Percentiles rank a stretch among this genome's conserved stretches.
Conservation (phyloP, 1,140 invertebrate genomes). For the Argopecten irradians region DNA sequence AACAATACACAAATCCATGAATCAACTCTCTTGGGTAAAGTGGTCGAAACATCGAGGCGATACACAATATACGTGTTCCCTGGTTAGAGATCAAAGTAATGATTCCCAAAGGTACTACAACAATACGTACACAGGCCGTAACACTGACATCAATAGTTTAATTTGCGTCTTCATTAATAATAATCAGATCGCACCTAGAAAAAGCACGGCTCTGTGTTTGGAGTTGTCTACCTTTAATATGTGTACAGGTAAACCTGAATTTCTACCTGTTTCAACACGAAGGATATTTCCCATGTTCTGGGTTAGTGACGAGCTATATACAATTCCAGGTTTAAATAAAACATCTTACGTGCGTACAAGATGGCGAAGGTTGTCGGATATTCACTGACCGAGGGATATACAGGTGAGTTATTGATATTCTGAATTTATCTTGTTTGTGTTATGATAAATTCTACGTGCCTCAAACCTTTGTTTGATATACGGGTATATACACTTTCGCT, state of each 20-base stretch:
- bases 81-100: background rate
- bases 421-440: background rate
- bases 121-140: background rate
- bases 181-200: background rate
- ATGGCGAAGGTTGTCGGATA: background rate
- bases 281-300: conserved; percentile 9
- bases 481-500: no score
- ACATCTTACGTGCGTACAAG: background rate
- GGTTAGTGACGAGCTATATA: background rate
- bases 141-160: background rate
- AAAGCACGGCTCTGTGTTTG: background rate
- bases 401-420: background rate
- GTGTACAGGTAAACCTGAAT: background rate
- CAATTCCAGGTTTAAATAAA: background rate
- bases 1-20: no score
- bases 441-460: background rate
- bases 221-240: background rate
- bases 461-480: background rate
- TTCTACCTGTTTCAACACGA: conserved; percentile 16
- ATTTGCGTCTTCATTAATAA: background rate
- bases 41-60: background rate
- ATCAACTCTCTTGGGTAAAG: background rate
- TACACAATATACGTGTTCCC: background rate
- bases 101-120: background rate
- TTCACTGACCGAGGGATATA: background rate